Evolutionary conservation across 2,113 vertebrate species (phyloP).

Genomic region (Picathartes gymnocephalus): DNA sequence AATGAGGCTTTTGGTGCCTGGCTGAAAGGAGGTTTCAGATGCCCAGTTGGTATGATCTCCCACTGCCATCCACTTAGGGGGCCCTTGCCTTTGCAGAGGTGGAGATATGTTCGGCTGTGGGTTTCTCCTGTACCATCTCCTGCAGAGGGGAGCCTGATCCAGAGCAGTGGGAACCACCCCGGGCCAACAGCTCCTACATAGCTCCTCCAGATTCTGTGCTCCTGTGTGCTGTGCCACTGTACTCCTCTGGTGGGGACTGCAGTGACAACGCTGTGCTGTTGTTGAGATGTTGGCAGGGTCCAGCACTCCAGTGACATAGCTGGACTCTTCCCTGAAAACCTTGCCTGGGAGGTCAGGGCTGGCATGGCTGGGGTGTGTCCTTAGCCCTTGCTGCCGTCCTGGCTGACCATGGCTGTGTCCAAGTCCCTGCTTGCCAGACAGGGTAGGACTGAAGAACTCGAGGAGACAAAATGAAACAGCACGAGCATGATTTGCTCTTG

Average conservation of each 20-base stretch:
- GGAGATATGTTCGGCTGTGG: background rate
- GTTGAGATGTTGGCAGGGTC: background rate
- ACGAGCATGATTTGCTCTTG: background rate
- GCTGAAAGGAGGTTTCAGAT: background rate
- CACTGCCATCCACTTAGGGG: background rate
- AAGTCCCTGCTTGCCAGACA: background rate
- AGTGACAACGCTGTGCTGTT: rapidly evolving
- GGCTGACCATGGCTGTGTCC: background rate
- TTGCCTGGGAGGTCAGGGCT: background rate
- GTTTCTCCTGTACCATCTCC: background rate
- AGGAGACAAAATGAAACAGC: background rate
- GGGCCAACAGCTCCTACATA: background rate
- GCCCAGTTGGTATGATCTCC: rapidly evolving
- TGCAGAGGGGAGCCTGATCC: background rate
- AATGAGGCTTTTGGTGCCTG: background rate
- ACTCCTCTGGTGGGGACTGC: background rate
- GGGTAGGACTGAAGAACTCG: background rate
- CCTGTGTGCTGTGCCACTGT: background rate
- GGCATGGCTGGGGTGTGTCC: background rate
- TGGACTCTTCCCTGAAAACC: background rate
- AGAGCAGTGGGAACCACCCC: background rate
- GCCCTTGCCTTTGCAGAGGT: background rate
- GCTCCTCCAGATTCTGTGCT: background rate
- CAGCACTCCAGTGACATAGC: background rate
- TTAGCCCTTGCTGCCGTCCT: background rate